Conservation (phyloP, 2,888 invertebrate species). For the Platynereis dumerilii region DNA sequence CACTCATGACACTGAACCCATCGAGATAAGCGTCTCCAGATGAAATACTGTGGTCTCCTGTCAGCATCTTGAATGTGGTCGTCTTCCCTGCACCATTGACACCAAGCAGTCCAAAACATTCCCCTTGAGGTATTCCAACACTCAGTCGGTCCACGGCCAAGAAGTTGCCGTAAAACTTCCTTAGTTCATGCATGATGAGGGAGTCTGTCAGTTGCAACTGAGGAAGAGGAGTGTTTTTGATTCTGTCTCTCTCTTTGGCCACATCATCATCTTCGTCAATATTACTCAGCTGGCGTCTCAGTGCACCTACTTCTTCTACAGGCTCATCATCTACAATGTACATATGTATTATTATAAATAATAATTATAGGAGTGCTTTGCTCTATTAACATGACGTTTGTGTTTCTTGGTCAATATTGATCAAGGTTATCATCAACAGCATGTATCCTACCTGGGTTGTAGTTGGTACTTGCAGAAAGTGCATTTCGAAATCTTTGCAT, state of each 20-base stretch:
- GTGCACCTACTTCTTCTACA: background rate
- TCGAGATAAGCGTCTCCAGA: constrained; percentile 75
- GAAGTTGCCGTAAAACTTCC: constrained; percentile 75
- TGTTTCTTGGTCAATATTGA: too few species aligned
- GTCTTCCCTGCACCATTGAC: constrained; percentile 70
- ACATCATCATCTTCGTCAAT: constrained; percentile 61
- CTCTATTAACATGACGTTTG: background rate
- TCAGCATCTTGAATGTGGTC: constrained; percentile 76
- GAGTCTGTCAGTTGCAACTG: constrained; percentile 59
- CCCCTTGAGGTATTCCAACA: constrained; percentile 72
- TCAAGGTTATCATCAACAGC: too few species aligned
- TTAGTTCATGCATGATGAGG: constrained; percentile 71
- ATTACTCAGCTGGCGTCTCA: background rate
- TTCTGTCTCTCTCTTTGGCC: constrained; percentile 54
- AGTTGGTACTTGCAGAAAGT: constrained; percentile 12
- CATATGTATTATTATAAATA: background rate
- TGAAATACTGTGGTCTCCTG: constrained; percentile 77
- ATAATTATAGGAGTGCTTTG: background rate
- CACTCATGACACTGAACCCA: constrained; percentile 61
- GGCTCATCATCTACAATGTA: background rate
- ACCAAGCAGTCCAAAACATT: constrained; percentile 79
- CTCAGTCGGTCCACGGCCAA: constrained; percentile 80
- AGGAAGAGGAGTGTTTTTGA: constrained; percentile 38
- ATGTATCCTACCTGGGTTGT: background rate
- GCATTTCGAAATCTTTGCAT: constrained; percentile 32